These are phyloP conservation scores for Aphelenchoides fujianensis DNA, from an alignment of 1,140 invertebrate species.

Conservation along the genomic window DNA sequence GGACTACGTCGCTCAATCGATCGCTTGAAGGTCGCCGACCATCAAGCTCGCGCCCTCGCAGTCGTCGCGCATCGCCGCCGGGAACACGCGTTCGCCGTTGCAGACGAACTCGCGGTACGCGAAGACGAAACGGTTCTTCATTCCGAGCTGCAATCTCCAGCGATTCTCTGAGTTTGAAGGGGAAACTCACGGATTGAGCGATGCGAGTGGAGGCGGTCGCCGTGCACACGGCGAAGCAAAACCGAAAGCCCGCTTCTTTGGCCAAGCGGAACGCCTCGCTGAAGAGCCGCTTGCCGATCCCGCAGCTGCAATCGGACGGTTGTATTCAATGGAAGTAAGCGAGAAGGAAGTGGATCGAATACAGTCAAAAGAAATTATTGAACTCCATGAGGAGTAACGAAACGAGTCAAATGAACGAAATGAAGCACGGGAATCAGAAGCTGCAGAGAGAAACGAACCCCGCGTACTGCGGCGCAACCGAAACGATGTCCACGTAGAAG, in stretches of 20 bases:
- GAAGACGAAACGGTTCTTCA: background rate
- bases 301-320: constrained; percentile 12
- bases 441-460: constrained; percentile 15
- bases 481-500: background rate
- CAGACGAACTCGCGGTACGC: background rate
- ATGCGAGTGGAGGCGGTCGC: background rate
- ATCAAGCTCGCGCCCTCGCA: background rate
- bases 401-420: too few relatives aligned
- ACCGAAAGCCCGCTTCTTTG: background rate
- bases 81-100: background rate
- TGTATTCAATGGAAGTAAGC: too few relatives aligned
- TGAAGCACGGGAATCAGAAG: too few relatives aligned
- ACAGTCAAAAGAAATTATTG: too few relatives aligned
- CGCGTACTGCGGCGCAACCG: background rate
- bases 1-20: background rate
- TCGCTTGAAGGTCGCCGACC: background rate
- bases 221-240: background rate
- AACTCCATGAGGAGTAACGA: too few relatives aligned
- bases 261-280: background rate
- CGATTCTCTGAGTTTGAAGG: background rate
- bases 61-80: background rate
- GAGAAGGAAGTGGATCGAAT: background rate
- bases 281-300: background rate
- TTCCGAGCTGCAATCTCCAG: background rate
- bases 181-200: background rate